Evolutionary conservation across 2,113 vertebrate genomes (phyloP), one percentile per base, ranked within the genome.

Genomic region (Etheostoma cragini): DNA sequence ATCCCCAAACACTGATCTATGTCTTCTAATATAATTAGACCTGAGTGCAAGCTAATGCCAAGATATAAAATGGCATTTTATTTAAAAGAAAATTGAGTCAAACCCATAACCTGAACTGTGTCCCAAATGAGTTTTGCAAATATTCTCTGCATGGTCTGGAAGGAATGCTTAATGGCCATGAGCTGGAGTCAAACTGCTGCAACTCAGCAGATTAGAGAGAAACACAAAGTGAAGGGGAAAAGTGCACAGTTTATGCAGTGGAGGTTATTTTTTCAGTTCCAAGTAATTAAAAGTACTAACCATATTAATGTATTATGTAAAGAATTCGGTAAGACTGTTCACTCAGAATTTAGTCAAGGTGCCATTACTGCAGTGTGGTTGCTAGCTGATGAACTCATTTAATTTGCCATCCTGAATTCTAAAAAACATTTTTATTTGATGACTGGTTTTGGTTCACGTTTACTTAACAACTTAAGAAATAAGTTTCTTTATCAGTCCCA

Each of bases 331-430:
- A n/a, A 79, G 21, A 24, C n/a, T 52, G 22, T 52, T 65, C 13
- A 33, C 0, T 52, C 15, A 5, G 47, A 60, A 49, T 71, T 86
- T 61, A 54, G 56, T 47, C n/a, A 22, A 67, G 56, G 83, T 86
- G 70, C n/a, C 72, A 80, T 76, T 78, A 88, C 42, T 17, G 33
- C 53, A 11, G 35, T n/a, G 47, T 26, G 64, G 16, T 54, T 80
- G 21, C 24, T 3, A 2, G 58, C 13, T 82, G 53, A 83, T 86
- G 74, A 0, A 60, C 69, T 89, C 65, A 86, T 78, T 88, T 74
- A 1, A 79, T 88, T 87, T 74, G 15, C 30, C 0, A 35, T 24
- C 66, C 17, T 72, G 21, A 70, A 70, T 81, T 89, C 72, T 33
- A 22, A 62, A 61, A 84, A 75, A n/a, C 49, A 3, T 0, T 66